Conservation (phyloP, 2,888 invertebrate genomes). For the Hermodice carunculata region DNA sequence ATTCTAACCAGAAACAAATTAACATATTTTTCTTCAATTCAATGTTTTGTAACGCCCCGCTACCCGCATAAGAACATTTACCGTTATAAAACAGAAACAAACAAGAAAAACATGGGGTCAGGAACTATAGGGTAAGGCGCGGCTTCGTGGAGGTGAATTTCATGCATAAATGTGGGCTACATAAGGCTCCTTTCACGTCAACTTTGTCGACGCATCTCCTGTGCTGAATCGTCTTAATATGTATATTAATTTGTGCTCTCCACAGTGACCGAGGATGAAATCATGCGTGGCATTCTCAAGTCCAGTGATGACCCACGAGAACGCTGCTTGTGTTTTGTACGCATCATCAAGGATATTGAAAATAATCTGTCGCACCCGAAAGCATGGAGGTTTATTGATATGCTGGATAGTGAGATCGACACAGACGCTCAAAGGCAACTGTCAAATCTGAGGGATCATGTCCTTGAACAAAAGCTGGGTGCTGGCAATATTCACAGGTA, state of each 20-base stretch:
- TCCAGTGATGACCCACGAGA: conserved; percentile 39
- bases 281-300: conserved; percentile 43
- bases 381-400: conserved; percentile 50
- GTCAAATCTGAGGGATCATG: conserved; percentile 44
- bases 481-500: conserved; percentile 38
- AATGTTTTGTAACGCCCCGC: too few species aligned
- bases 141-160: too few species aligned
- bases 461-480: conserved; percentile 34
- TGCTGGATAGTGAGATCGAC: conserved; percentile 36
- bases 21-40: too few species aligned
- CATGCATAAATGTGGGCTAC: too few species aligned
- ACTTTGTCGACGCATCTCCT: too few species aligned
- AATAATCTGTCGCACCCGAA: conserved; percentile 14
- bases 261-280: conserved; percentile 39
- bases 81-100: too few species aligned
- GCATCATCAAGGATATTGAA: conserved; percentile 30
- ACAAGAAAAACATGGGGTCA: too few species aligned
- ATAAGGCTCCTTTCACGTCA: too few species aligned
- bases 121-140: too few species aligned
- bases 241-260: conserved; percentile 1
- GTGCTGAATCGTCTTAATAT: too few species aligned
- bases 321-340: conserved; percentile 45
- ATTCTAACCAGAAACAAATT: too few species aligned
- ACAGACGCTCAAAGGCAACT: conserved; percentile 49
- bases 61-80: too few species aligned